Conservation (phyloP, 2,888 invertebrate species). For the Sesia apiformis region DNA sequence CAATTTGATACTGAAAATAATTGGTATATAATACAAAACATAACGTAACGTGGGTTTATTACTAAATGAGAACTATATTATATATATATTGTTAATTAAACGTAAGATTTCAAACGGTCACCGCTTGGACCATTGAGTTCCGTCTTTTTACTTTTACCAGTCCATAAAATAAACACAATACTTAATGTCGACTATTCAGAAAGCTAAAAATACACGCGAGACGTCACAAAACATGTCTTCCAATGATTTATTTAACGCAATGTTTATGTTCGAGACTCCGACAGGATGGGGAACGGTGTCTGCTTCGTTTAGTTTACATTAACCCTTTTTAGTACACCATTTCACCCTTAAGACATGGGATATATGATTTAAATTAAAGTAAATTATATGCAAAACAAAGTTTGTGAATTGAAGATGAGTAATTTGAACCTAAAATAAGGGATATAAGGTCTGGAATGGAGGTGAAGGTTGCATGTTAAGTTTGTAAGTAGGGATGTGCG, state of each 20-base stretch:
- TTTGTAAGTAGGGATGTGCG: too few species aligned
- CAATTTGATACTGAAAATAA: too few species aligned
- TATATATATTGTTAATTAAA: too few species aligned
- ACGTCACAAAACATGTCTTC: constrained; percentile 48
- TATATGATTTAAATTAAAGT: neutral
- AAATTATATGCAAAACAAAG: neutral
- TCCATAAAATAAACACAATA: constrained; percentile 34
- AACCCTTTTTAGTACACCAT: constrained; percentile 9
- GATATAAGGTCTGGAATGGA: neutral
- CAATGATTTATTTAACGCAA: constrained; percentile 64
- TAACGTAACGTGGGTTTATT: too few species aligned
- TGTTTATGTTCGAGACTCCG: constrained; percentile 45
- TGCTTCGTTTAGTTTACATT: constrained; percentile 47
- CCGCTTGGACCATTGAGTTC: too few species aligned
- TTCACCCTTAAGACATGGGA: constrained; percentile 6
- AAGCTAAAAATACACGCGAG: constrained; percentile 34
- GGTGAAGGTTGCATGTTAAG: neutral
- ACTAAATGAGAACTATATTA: too few species aligned
- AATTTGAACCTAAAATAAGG: neutral
- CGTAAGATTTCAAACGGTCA: too few species aligned
- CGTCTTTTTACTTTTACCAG: constrained; percentile 15
- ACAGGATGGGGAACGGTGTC: constrained; percentile 29
- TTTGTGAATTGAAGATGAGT: neutral
- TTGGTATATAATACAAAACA: too few species aligned
- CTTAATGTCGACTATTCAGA: constrained; percentile 6